A percentile compares a stretch with the other conserved stretches of the same genome.
phyloP scores from a whole-genome alignment of 2,888 invertebrate species.

The Crocallis elinguaria region DNA sequence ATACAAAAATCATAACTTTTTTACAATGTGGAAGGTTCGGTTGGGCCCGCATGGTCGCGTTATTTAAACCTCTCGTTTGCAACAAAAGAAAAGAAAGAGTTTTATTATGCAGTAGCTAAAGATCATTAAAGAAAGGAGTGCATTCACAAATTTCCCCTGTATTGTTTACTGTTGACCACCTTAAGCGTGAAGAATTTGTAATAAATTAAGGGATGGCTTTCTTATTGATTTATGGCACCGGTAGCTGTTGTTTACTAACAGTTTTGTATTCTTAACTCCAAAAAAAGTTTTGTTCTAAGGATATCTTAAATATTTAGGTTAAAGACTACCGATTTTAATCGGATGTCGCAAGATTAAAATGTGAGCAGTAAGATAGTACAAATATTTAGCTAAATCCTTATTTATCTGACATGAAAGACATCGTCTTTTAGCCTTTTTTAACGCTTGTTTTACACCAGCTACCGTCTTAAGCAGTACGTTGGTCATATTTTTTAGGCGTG shows the following conservation, averaged over 20 bases:
- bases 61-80: constrained; percentile 34
- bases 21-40: background rate
- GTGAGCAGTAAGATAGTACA: background rate
- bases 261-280: constrained; percentile 34
- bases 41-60: constrained; percentile 43
- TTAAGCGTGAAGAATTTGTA: constrained; percentile 56
- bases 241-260: constrained; percentile 51
- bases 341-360: constrained; percentile 25
- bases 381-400: constrained; percentile 11
- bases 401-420: constrained; percentile 6
- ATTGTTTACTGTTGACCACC: constrained; percentile 59
- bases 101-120: constrained; percentile 74
- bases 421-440: background rate
- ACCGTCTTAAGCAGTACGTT: constrained; percentile 15
- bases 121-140: constrained; percentile 65
- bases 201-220: constrained; percentile 54
- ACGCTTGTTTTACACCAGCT: constrained; percentile 6
- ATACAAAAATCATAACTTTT: too few relatives aligned
- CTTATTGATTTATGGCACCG: constrained; percentile 60
- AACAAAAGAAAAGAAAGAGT: constrained; percentile 54
- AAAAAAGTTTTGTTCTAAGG: constrained; percentile 39
- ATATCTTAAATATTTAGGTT: constrained; percentile 3
- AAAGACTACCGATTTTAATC: constrained; percentile 19
- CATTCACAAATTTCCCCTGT: constrained; percentile 48
- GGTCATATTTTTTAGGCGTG: constrained; percentile 6